Evolutionary conservation across 2,888 invertebrate genomes (phyloP), one percentile per base, ranked within the genome.

Genomic region (Drosophila subquinaria): DNA sequence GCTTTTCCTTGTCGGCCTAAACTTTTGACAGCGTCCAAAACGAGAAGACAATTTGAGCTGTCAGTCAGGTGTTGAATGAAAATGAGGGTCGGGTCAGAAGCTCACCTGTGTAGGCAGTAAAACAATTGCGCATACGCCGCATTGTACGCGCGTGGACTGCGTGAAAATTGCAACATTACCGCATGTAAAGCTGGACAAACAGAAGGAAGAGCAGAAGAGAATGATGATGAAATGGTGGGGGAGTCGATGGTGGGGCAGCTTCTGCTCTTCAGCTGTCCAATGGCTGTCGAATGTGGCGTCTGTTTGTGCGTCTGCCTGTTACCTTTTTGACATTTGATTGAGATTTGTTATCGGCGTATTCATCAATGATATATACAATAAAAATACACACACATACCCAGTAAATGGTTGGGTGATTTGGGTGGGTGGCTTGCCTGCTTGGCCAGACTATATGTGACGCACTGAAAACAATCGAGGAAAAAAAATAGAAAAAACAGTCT

Each of bases 291-390:
- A 59, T 48, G 48, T 59, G 48, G 48, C 48, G 33, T 55, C 53
- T 63, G 45, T 47, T n/a, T 38, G 35, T 43, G 59, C 38, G 62
- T 15, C 82, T 86, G 86, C 89, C 91, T 90, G 91, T 91, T 92
- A 91, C 92, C 91, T 92, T 92, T 92, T 91, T 92, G 92, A 92
- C 92, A 91, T 92, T 92, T 92, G 92, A 92, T 92, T 92, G 92
- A 92, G 92, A 92, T 92, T 92, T 92, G 92, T 92, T 92, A 91
- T 92, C 91, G 89, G 89, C 90, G 85, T 86, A 89, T 88, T 88
- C 91, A 90, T 91, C 90, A 91, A 91, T 91, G 91, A 90, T 91
- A 91, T 90, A 90, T 90, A 87, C 90, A 90, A 90, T 88, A 90
- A 86, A 90, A 84, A 81, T 72, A 79, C 73, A 78, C 77, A 68